phyloP scores from a whole-genome alignment of 2,797 vertebrate genomes.

The Megalops cyprinoides region DNA sequence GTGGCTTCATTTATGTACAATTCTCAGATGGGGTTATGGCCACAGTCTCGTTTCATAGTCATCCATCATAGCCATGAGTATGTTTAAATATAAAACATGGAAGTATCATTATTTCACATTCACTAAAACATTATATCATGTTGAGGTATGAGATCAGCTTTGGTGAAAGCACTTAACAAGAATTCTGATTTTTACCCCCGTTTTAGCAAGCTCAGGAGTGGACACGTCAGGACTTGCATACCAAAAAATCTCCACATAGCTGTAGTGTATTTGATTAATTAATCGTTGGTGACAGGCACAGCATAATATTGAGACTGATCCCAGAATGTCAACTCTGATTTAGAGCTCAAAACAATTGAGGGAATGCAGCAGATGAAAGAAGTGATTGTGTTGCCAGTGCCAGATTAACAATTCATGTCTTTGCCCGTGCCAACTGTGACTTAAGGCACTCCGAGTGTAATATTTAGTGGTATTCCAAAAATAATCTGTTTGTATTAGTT shows the following conservation, averaged over 20 bases:
- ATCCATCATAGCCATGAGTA: not conserved
- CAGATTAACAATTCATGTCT: conserved; percentile 46
- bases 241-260: conserved; percentile 35
- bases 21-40: not conserved
- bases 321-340: conserved; percentile 49
- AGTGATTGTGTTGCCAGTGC: conserved; percentile 36
- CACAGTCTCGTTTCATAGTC: not conserved
- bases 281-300: conserved; percentile 44
- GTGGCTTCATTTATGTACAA: not conserved
- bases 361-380: conserved; percentile 48
- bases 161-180: not conserved
- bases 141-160: not conserved
- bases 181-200: conserved; percentile 5
- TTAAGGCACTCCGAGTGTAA: conserved; percentile 28
- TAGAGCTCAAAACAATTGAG: conserved; percentile 44
- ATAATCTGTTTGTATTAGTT: conserved; percentile 39
- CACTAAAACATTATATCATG: not conserved
- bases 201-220: conserved; percentile 25
- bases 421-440: conserved; percentile 38
- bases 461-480: conserved; percentile 41
- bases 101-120: not conserved
- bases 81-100: conserved; percentile 7
- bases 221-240: conserved; percentile 38
- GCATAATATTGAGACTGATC: conserved; percentile 43
- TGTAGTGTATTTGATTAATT: conserved; percentile 38